These are phyloP conservation scores for Agriopis aurantiaria DNA, from an alignment of 2,888 invertebrate genomes.

Conservation along the genomic window DNA sequence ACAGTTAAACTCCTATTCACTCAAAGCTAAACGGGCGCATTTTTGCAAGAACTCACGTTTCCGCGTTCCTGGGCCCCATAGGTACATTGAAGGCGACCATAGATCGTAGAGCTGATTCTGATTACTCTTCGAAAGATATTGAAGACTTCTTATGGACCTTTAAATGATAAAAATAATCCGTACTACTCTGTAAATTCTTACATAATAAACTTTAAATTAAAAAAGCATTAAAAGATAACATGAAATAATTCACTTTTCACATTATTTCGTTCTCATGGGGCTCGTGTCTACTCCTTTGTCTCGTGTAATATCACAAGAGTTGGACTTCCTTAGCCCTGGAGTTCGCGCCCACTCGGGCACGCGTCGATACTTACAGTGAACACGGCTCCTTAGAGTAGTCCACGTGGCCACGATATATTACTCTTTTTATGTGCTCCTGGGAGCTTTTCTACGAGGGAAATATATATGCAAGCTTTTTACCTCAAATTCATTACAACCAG, in stretches of 20 bases:
- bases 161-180: background rate
- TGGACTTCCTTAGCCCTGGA: slow-evolving; percentile 39
- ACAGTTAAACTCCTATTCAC: slow-evolving; percentile 78
- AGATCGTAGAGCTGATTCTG: slow-evolving; percentile 43
- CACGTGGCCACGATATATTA: slow-evolving; percentile 45
- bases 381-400: slow-evolving; percentile 30
- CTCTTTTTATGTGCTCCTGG: slow-evolving; percentile 41
- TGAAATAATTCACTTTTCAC: background rate
- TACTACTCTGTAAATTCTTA: background rate
- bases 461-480: slow-evolving; percentile 31
- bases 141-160: slow-evolving; percentile 18
- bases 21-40: slow-evolving; percentile 72
- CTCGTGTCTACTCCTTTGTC: background rate
- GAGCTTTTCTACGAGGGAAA: slow-evolving; percentile 33
- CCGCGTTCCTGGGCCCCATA: slow-evolving; percentile 65
- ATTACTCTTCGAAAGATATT: slow-evolving; percentile 45
- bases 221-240: background rate
- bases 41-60: slow-evolving; percentile 71
- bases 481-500: slow-evolving; percentile 35
- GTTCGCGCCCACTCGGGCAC: slow-evolving; percentile 64
- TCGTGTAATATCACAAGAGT: slow-evolving; percentile 5
- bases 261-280: background rate
- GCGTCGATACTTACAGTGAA: slow-evolving; percentile 52
- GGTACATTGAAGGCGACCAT: slow-evolving; percentile 49
- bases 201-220: too few relatives aligned